These are phyloP conservation scores for Linnaemya tessellans DNA, from an alignment of 2,888 invertebrate genomes.

Conservation along the genomic window DNA sequence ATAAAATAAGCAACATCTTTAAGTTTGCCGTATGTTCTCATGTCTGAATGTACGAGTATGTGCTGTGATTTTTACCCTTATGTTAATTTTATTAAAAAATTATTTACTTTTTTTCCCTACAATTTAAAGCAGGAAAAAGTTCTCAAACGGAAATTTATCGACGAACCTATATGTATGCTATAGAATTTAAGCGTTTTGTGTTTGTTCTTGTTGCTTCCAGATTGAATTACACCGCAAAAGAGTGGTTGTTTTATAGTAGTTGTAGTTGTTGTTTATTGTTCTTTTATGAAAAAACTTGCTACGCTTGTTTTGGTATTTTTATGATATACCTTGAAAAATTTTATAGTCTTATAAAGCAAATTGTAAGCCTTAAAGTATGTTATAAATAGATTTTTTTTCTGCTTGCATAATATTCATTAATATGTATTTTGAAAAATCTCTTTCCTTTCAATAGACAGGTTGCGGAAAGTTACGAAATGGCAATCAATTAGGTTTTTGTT, in stretches of 20 bases:
- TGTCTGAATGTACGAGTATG: background rate
- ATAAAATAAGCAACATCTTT: conserved; percentile 51
- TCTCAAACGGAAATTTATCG: conserved; percentile 54
- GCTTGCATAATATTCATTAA: conserved; percentile 45
- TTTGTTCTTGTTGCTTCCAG: conserved; percentile 31
- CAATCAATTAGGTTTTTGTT: conserved; percentile 36
- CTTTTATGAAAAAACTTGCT: conserved; percentile 31
- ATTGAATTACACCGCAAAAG: conserved; percentile 70
- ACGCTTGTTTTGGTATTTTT: conserved; percentile 67
- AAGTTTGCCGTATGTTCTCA: conserved; percentile 26
- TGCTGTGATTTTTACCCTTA: conserved; percentile 74
- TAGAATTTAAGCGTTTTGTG: conserved; percentile 50
- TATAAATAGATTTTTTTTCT: conserved; percentile 30
- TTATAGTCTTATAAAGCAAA: conserved; percentile 37
- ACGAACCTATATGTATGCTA: conserved; percentile 67
- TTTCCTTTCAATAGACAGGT: conserved; percentile 1
- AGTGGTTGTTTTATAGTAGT: conserved; percentile 66
- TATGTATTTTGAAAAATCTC: conserved; percentile 1
- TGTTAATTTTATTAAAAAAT: conserved; percentile 82
- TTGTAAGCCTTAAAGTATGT: conserved; percentile 67
- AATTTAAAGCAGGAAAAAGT: conserved; percentile 16
- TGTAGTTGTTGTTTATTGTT: conserved; percentile 24
- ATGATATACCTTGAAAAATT: conserved; percentile 63
- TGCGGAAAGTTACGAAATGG: conserved; percentile 10
- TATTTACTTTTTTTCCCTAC: conserved; percentile 68